Percentiles rank a stretch among this genome's conserved stretches.
These are phyloP conservation scores for Chesias legatella DNA, from an alignment of 2,888 invertebrate genomes.

Conservation along the genomic window DNA sequence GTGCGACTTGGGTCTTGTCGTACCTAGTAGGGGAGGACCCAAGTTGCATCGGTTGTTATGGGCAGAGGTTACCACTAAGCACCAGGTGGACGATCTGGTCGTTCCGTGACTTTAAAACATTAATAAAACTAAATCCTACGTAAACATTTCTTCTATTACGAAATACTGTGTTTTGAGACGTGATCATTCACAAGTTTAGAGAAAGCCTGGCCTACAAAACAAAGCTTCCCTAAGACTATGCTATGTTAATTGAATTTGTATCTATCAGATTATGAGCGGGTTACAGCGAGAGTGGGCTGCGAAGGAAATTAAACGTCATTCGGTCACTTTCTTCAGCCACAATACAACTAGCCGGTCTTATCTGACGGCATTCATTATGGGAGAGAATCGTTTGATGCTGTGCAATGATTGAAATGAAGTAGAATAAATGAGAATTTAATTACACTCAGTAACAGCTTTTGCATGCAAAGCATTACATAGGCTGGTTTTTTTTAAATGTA, in stretches of 20 bases:
- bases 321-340: constrained; percentile 65
- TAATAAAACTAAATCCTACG: too few relatives aligned
- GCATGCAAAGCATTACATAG: too few relatives aligned
- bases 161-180: too few relatives aligned
- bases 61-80: too few relatives aligned
- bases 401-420: neutral
- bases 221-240: constrained; percentile 3
- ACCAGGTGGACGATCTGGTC: too few relatives aligned
- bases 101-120: too few relatives aligned
- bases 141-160: too few relatives aligned
- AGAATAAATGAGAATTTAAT: neutral
- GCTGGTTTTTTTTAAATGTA: too few relatives aligned
- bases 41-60: too few relatives aligned
- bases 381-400: neutral
- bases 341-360: constrained; percentile 33
- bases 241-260: constrained; percentile 58
- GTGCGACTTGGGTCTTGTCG: too few relatives aligned
- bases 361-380: constrained; percentile 14
- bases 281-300: constrained; percentile 35
- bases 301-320: constrained; percentile 78
- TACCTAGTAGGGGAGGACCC: too few relatives aligned
- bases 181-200: neutral
- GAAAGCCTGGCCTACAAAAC: neutral
- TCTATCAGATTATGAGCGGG: constrained; percentile 56
- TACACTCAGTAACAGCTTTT: too few relatives aligned